Percentiles rank a stretch among this genome's conserved stretches.
Conservation (phyloP, 2,888 invertebrate genomes). For the Cataglyphis livida region DNA sequence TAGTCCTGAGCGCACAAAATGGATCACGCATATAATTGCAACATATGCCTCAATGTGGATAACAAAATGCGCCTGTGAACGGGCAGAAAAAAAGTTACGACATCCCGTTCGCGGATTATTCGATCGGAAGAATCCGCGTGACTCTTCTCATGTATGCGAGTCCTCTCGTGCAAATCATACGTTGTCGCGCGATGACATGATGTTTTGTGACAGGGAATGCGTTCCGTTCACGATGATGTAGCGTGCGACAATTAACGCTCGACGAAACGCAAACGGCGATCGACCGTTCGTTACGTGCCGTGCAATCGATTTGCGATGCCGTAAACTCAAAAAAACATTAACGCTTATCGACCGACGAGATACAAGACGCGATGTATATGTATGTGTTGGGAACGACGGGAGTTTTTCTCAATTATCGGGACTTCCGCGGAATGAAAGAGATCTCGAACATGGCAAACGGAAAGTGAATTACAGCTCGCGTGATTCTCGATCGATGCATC, state of each 20-base stretch:
- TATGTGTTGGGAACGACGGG: background rate
- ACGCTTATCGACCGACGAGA: background rate
- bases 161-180: constrained; percentile 25
- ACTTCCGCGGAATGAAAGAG: constrained; percentile 20
- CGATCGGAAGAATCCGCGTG: background rate
- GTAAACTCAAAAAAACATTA: background rate
- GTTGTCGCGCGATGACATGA: constrained; percentile 26
- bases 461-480: constrained; percentile 27
- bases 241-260: constrained; percentile 40
- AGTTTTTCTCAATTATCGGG: background rate
- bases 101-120: background rate
- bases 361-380: constrained; percentile 3
- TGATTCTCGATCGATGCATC: background rate
- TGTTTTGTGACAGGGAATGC: constrained; percentile 32
- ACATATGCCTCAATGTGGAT: constrained; percentile 38
- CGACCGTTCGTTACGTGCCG: background rate
- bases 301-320: background rate
- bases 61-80: constrained; percentile 4
- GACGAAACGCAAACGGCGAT: constrained; percentile 1
- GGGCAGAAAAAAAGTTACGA: background rate
- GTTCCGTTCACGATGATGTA: background rate
- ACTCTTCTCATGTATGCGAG: background rate
- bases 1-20: constrained; percentile 20
- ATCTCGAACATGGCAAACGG: background rate
- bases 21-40: constrained; percentile 23